phyloP scores from a whole-genome alignment of 2,797 vertebrate genomes.

The Sphenopsis melanotis region DNA sequence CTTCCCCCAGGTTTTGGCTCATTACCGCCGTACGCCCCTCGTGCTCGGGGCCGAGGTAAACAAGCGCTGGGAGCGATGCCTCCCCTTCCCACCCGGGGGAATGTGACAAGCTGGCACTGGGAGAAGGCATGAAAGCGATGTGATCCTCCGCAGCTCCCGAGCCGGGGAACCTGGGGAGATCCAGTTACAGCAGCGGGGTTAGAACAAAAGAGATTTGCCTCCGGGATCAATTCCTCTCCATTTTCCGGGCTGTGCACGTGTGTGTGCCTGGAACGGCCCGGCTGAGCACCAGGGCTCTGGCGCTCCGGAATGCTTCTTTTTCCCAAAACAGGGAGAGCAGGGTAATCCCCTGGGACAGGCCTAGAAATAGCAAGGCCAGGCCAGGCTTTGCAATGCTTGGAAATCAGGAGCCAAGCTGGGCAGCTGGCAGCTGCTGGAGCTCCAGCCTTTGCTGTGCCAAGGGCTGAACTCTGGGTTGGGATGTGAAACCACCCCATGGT shows the following conservation, averaged over 20 bases:
- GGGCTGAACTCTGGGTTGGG: not conserved
- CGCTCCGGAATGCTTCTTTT: not conserved
- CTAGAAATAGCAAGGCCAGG: not conserved
- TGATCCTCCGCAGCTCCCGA: not conserved
- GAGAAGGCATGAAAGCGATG: not conserved
- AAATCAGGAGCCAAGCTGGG: not conserved
- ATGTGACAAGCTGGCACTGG: conserved; percentile 35
- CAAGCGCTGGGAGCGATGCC: conserved; percentile 5
- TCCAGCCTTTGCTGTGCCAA: not conserved
- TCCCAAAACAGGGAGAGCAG: not conserved
- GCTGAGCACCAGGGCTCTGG: not conserved
- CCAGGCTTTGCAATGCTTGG: not conserved
- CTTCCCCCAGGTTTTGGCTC: not conserved
- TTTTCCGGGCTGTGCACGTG: conserved; percentile 6
- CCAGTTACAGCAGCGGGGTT: conserved; percentile 19
- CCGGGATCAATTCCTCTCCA: conserved; percentile 39
- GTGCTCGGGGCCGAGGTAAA: not conserved
- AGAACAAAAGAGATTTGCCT: conserved; percentile 60
- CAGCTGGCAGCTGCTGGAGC: not conserved
- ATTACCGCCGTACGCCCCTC: not conserved
- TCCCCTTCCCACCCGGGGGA: not conserved
- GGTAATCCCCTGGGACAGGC: not conserved
- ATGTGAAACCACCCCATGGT: not conserved
- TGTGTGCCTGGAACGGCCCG: not conserved
- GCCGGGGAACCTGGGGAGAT: not conserved